A percentile compares a stretch with the other conserved stretches of the same genome.
Conservation (phyloP, 2,797 vertebrate species). For the Buphagus erythrorhynchus region DNA sequence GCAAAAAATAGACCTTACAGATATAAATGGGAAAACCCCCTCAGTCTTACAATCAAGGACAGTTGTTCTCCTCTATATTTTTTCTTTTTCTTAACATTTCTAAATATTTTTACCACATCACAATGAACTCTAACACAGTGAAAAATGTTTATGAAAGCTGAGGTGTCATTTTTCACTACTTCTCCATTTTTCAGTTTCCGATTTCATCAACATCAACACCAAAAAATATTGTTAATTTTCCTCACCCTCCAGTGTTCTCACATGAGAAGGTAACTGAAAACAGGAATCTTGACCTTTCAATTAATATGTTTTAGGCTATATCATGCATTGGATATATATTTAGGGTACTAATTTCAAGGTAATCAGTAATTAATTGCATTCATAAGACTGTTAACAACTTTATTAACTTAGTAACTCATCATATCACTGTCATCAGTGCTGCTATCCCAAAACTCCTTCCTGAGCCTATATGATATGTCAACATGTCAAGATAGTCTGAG, state of each 20-base stretch:
- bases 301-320: not conserved
- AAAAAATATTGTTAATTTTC: not conserved
- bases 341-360: not conserved
- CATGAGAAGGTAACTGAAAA: not conserved
- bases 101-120: not conserved
- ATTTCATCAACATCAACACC: not conserved
- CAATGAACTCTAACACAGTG: not conserved
- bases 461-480: not conserved
- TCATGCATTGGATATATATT: not conserved
- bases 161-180: not conserved
- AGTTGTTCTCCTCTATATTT: not conserved
- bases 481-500: not conserved
- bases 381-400: not conserved
- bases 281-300: not conserved
- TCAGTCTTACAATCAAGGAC: not conserved
- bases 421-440: rapidly evolving
- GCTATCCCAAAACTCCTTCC: not conserved
- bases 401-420: not conserved
- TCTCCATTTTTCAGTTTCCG: not conserved
- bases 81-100: not conserved
- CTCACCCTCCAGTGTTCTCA: not conserved
- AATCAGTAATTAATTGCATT: not conserved
- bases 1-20: not conserved
- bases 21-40: rapidly evolving
- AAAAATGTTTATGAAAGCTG: not conserved